phyloP scores from a whole-genome alignment of 2,113 vertebrate genomes.

The Colius striatus region DNA sequence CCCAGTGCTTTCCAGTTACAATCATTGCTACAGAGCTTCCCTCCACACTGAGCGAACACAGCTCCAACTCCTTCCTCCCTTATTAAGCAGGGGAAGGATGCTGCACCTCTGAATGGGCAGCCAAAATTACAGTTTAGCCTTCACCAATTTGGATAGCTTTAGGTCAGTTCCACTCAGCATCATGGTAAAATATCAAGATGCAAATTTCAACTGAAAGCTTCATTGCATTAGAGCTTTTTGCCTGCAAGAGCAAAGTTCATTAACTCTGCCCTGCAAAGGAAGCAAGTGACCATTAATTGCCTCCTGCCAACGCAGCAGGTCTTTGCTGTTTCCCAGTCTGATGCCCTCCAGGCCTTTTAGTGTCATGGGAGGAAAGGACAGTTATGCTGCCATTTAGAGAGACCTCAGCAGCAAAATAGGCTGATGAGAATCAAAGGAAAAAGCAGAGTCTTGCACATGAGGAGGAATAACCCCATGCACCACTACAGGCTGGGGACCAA shows the following conservation, averaged over 20 bases:
- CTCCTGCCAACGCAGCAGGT: background rate
- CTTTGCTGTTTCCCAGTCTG: background rate
- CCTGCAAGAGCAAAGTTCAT: constrained; percentile 23
- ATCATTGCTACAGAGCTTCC: background rate
- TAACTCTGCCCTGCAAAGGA: constrained; percentile 30
- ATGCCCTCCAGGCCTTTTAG: background rate
- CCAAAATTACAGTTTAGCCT: background rate
- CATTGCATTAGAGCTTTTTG: background rate
- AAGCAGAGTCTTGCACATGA: background rate
- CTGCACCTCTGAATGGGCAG: background rate
- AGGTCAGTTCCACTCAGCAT: background rate
- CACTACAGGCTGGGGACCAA: background rate
- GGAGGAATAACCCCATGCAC: background rate
- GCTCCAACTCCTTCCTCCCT: background rate
- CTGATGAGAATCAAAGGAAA: background rate
- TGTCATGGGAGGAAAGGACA: background rate
- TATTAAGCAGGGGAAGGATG: background rate
- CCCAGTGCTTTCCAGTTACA: background rate
- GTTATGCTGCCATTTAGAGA: background rate
- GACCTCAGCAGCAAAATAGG: background rate
- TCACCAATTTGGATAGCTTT: background rate
- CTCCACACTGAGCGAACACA: background rate
- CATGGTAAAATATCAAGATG: background rate
- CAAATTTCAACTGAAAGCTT: background rate
- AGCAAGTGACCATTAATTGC: constrained; percentile 26